Evolutionary conservation across 2,888 invertebrate genomes (phyloP).

Genomic region (Xanthia icteritia): DNA sequence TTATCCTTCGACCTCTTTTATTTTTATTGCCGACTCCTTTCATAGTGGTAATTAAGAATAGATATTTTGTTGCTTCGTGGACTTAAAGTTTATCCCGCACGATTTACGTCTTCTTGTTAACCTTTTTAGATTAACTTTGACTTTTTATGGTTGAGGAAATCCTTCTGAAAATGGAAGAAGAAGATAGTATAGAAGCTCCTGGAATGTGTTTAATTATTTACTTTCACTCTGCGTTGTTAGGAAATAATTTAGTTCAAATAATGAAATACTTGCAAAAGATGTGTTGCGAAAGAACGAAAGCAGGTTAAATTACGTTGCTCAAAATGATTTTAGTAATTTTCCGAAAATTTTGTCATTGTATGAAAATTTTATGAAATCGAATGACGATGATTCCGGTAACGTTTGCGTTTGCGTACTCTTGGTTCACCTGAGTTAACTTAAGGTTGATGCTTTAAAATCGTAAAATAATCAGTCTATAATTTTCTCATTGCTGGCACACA

Average conservation of each 20-base stretch:
- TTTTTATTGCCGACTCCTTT: constrained; percentile 66
- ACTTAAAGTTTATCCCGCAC: constrained; percentile 51
- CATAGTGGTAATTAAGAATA: constrained; percentile 77
- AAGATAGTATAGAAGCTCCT: not conserved
- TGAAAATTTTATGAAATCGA: too few relatives aligned
- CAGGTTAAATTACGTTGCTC: not conserved
- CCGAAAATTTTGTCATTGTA: too few relatives aligned
- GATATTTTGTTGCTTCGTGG: constrained; percentile 63
- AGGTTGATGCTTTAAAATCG: too few relatives aligned
- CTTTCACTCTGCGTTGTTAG: not conserved
- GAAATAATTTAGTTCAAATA: not conserved
- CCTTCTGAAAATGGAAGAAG: not conserved
- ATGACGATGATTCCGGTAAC: too few relatives aligned
- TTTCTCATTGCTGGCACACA: too few relatives aligned
- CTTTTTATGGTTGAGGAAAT: constrained; percentile 46
- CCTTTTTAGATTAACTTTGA: constrained; percentile 57
- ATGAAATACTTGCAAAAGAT: not conserved
- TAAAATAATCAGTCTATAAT: too few relatives aligned
- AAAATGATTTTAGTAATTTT: not conserved
- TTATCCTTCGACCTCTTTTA: constrained; percentile 79
- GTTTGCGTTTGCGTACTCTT: too few relatives aligned
- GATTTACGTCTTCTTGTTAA: constrained; percentile 59
- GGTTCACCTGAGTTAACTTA: too few relatives aligned
- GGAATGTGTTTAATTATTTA: not conserved
- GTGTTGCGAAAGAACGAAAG: too few relatives aligned